A percentile compares a stretch with the other conserved stretches of the same genome.
These are phyloP conservation scores for Empis livida DNA, from an alignment of 2,888 invertebrate species.

Conservation along the genomic window DNA sequence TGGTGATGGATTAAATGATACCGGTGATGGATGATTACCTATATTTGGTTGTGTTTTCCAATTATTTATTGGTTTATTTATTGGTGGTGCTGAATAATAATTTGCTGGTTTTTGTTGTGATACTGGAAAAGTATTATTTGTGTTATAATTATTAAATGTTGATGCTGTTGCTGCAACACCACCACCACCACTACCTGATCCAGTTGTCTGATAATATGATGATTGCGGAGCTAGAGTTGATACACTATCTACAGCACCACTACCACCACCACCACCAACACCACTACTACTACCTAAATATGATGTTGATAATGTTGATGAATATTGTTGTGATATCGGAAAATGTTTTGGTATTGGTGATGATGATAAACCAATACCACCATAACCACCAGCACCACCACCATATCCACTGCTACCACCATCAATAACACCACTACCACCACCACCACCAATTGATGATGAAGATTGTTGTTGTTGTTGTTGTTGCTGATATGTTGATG, in stretches of 20 bases:
- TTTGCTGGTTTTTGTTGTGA: constrained; percentile 1
- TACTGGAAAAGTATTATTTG: not conserved
- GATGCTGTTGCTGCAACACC: not conserved
- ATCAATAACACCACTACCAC: not conserved
- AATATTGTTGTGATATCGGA: not conserved
- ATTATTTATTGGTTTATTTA: constrained; percentile 12
- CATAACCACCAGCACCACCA: too few species aligned
- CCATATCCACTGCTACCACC: not conserved
- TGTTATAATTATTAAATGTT: too few species aligned
- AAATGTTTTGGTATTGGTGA: not conserved
- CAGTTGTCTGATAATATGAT: too few species aligned
- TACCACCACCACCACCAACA: not conserved
- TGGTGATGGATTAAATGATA: constrained; percentile 29
- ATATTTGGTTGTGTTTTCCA: constrained; percentile 12
- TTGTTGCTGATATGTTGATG: constrained; percentile 35
- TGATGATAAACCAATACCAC: not conserved
- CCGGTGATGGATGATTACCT: constrained; percentile 13
- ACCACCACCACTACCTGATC: too few species aligned
- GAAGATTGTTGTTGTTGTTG: constrained; percentile 3
- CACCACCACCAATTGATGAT: not conserved
- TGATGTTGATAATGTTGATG: not conserved
- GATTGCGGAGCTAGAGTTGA: constrained; percentile 12
- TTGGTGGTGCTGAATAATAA: constrained; percentile 3
- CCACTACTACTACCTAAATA: not conserved
- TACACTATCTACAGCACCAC: not conserved